These are phyloP conservation scores for Achlya flavicornis DNA, from an alignment of 2,888 invertebrate genomes.

Conservation along the genomic window DNA sequence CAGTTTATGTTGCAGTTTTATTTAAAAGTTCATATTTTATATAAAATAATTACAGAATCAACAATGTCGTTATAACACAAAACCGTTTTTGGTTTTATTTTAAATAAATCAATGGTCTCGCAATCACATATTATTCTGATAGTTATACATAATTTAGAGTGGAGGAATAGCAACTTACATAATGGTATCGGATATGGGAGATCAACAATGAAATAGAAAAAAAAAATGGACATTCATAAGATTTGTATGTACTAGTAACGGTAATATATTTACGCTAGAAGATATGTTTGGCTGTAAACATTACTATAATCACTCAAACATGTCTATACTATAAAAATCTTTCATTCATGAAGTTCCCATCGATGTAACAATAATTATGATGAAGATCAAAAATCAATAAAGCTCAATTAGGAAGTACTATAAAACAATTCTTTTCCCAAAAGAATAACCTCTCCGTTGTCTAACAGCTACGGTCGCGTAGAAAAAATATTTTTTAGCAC, in stretches of 20 bases:
- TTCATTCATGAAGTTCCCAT: constrained; percentile 23
- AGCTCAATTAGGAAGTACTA: constrained; percentile 63
- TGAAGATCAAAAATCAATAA: constrained; percentile 51
- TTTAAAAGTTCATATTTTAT: constrained; percentile 13
- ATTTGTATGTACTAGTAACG: background rate
- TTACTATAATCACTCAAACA: background rate
- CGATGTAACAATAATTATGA: constrained; percentile 33
- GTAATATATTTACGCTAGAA: constrained; percentile 27
- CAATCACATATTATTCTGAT: constrained; percentile 67
- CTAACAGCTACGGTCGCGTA: constrained; percentile 49
- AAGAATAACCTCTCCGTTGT: constrained; percentile 74
- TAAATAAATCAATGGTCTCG: constrained; percentile 77
- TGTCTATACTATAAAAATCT: background rate
- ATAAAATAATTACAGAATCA: constrained; percentile 52
- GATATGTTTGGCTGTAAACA: constrained; percentile 36
- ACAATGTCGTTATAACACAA: constrained; percentile 60
- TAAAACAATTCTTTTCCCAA: constrained; percentile 79
- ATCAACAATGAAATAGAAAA: constrained; percentile 13
- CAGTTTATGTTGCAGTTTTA: constrained; percentile 16
- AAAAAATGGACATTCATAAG: background rate
- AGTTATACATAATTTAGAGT: constrained; percentile 44
- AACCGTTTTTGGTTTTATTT: constrained; percentile 72
- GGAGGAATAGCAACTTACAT: constrained; percentile 35
- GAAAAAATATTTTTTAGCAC: constrained; percentile 60
- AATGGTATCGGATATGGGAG: constrained; percentile 12